Conservation (phyloP, 2,888 invertebrate genomes). For the Xestoiulus laeticollis region DNA sequence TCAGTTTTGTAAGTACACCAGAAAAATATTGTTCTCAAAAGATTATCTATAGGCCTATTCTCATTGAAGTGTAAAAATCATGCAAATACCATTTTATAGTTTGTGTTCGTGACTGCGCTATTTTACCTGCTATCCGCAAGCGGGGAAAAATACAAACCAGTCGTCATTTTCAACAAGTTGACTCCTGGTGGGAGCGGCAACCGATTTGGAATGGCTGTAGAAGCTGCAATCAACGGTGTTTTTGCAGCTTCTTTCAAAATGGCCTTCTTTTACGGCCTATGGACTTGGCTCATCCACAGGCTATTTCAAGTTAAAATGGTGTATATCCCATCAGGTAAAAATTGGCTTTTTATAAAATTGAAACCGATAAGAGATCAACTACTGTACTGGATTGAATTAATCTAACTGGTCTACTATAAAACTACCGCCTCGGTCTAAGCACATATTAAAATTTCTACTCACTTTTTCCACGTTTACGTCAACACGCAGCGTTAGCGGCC, state of each 20-base stretch:
- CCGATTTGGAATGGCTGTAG: slow-evolving; percentile 79
- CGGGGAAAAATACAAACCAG: slow-evolving; percentile 87
- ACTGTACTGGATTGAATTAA: too few relatives aligned
- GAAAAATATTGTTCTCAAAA: neutral
- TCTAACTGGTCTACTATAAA: too few relatives aligned
- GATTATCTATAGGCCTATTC: neutral
- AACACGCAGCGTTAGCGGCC: slow-evolving; percentile 80
- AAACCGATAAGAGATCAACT: neutral
- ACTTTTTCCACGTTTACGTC: slow-evolving; percentile 50
- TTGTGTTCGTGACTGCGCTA: slow-evolving; percentile 95
- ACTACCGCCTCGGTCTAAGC: too few relatives aligned
- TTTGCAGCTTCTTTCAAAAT: slow-evolving; percentile 96
- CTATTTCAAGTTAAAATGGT: slow-evolving; percentile 93
- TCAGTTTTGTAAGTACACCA: slow-evolving; percentile 75
- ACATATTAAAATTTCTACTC: neutral
- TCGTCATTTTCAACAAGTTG: slow-evolving; percentile 83
- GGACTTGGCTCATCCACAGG: slow-evolving; percentile 98
- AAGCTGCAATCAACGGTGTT: slow-evolving; percentile 91
- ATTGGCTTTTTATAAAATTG: neutral
- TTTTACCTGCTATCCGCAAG: slow-evolving; percentile 94
- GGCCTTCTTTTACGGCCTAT: slow-evolving; percentile 95
- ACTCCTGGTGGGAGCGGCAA: slow-evolving; percentile 70
- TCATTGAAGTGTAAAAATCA: neutral
- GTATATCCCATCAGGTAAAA: slow-evolving; percentile 88
- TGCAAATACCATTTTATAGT: slow-evolving; percentile 69